Evolutionary conservation across 2,797 vertebrate species (phyloP).

Genomic region (Gadopsis marmoratus): DNA sequence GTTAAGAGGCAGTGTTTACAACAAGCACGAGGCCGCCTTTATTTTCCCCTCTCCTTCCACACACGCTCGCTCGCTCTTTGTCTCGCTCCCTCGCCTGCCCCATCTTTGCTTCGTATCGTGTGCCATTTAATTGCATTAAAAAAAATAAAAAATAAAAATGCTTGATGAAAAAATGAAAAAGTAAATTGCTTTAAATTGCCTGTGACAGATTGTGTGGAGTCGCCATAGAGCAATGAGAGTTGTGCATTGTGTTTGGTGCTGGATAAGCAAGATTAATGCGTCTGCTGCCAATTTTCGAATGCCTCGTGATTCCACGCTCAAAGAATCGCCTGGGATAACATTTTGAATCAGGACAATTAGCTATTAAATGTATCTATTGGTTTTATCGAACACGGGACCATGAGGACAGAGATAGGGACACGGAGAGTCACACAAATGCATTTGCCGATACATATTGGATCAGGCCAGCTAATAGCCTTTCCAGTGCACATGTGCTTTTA

Average conservation of each 20-base stretch:
- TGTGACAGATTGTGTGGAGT: constrained; percentile 78
- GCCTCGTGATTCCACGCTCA: constrained; percentile 56
- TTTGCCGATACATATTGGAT: constrained; percentile 78
- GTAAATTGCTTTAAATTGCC: constrained; percentile 84
- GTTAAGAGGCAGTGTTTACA: constrained; percentile 82
- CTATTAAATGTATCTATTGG: constrained; percentile 80
- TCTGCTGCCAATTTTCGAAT: constrained; percentile 68
- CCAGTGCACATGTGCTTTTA: constrained; percentile 38
- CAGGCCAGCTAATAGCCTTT: constrained; percentile 71
- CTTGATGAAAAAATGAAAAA: constrained; percentile 79
- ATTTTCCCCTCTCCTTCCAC: constrained; percentile 53
- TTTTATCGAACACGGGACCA: constrained; percentile 58
- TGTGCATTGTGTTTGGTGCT: constrained; percentile 46
- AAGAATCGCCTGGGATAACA: constrained; percentile 73
- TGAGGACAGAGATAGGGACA: constrained; percentile 61
- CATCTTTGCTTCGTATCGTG: constrained; percentile 69
- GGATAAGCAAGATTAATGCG: constrained; percentile 80
- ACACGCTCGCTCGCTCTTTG: constrained; percentile 35
- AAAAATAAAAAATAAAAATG: constrained; percentile 16
- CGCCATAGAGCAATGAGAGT: constrained; percentile 61
- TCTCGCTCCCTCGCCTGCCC: constrained; percentile 50
- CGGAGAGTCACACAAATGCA: constrained; percentile 63
- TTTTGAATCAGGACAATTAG: constrained; percentile 79
- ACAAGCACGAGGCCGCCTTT: constrained; percentile 72
- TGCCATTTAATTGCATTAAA: constrained; percentile 80